Evolutionary conservation across 2,888 invertebrate genomes (phyloP).

Genomic region (Zonitis immaculata): DNA sequence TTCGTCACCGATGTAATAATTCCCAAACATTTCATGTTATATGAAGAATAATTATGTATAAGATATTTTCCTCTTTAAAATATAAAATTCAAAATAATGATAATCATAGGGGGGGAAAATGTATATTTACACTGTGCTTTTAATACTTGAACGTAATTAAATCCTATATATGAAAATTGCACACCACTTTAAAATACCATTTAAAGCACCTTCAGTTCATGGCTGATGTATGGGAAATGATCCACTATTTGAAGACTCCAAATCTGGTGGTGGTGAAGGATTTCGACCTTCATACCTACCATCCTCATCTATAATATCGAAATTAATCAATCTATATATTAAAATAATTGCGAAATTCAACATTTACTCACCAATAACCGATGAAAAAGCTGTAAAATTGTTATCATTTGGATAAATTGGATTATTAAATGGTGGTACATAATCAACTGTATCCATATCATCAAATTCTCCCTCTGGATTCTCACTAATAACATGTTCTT

Average conservation of each 20-base stretch:
- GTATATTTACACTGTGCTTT: slow-evolving; percentile 39
- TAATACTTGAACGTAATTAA: slow-evolving; percentile 24
- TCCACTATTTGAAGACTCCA: slow-evolving; percentile 22
- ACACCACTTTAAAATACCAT: slow-evolving; percentile 27
- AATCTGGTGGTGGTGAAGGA: slow-evolving; percentile 47
- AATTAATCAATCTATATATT: slow-evolving; percentile 6
- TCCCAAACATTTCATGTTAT: slow-evolving; percentile 17
- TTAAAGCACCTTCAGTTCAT: slow-evolving; percentile 27
- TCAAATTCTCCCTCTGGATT: slow-evolving; percentile 23
- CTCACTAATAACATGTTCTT: slow-evolving; percentile 7
- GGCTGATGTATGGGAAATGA: slow-evolving; percentile 16
- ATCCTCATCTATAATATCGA: slow-evolving; percentile 43
- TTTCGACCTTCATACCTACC: slow-evolving; percentile 47
- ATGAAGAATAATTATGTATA: slow-evolving; percentile 22
- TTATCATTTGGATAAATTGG: slow-evolving; percentile 47
- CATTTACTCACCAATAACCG: slow-evolving; percentile 39
- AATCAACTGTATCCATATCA: slow-evolving; percentile 37
- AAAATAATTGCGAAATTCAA: neutral
- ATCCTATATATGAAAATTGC: slow-evolving; percentile 29
- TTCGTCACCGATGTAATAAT: slow-evolving; percentile 12
- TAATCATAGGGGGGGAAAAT: slow-evolving; percentile 27
- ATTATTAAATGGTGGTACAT: slow-evolving; percentile 49
- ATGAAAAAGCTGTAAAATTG: slow-evolving; percentile 43
- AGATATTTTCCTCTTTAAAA: slow-evolving; percentile 28
- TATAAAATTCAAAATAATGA: slow-evolving; percentile 38